Evolutionary conservation across 1,140 invertebrate genomes (phyloP), one percentile per base, ranked within the genome.

Genomic region (Globodera ellingtonae): DNA sequence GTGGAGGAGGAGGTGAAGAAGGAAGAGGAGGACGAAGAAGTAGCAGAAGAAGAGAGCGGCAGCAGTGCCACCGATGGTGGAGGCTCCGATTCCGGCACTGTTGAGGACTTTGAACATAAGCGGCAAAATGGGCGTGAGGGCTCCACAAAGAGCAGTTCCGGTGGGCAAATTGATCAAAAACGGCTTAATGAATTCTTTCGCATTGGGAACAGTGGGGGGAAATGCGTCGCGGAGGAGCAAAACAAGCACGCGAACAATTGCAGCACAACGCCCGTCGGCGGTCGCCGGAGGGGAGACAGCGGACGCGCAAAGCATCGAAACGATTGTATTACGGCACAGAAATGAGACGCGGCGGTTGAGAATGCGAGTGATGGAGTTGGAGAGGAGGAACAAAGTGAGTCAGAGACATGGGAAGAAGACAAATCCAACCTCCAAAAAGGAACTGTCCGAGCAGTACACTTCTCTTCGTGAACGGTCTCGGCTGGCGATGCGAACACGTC

Each of bases 321-420:
- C 24, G 44, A 48, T 81, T 48, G 48, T 81, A 10, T 47, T 80
- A 48, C 81, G 70, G 56, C 80, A 81, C 72, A 67, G 77, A 56
- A 81, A 81, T 77, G 81, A 82, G 72, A 82, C 80, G n/a, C 73
- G 81, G 18, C 59, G 74, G 48, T 47, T 82, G 35, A 47, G 81
- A 46, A 66, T 83, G 74, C 21, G 74, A 72, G 44, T 82, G 72
- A 59, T 77, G 18, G 74, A 72, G 24, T 46, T 82, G 56, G 81
- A 82, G 46, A 69, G 79, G 50, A 78, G 72, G 75, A 82, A 75
- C 24, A 82, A 59, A 69, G 81, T 83, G 21, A 78, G 71, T 79
- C 5, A 62, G n/a, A 21, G n/a, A 15, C 81, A 6, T 18, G n/a
- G 24, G 48, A 59, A 7, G 66, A n/a, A 78, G 78, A 13, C 18